Percentiles rank a stretch among this genome's conserved stretches.
These are phyloP conservation scores for Nezara viridula DNA, from an alignment of 2,888 invertebrate species.

Conservation along the genomic window DNA sequence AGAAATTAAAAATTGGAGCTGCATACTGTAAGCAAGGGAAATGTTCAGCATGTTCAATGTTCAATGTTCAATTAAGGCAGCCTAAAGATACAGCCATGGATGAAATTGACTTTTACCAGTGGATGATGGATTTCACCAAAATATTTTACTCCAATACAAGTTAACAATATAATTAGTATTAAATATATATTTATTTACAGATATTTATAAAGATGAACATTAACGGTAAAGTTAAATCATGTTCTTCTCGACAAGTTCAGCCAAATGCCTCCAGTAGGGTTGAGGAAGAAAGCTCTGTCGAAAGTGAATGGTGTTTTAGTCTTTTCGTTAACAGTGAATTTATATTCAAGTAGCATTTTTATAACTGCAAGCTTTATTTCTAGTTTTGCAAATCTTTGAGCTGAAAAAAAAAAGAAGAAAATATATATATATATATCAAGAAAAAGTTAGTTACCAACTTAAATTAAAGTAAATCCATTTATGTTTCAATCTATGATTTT, in stretches of 20 bases:
- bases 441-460: no score
- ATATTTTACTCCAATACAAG: neutral
- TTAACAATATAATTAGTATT: neutral
- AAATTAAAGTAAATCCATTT: no score
- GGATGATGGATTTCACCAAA: no score
- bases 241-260: slow-evolving; percentile 54
- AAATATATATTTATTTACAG: neutral
- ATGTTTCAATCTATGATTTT: neutral
- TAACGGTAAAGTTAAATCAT: neutral
- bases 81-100: no score
- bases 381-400: slow-evolving; percentile 55
- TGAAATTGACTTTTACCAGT: no score
- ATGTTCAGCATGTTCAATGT: no score
- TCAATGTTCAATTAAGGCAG: no score
- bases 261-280: slow-evolving; percentile 60
- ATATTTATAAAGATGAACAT: neutral
- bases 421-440: no score
- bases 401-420: slow-evolving; percentile 65
- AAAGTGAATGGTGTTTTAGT: slow-evolving; percentile 57
- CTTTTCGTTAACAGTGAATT: slow-evolving; percentile 49
- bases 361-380: slow-evolving; percentile 55
- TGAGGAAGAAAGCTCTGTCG: slow-evolving; percentile 38
- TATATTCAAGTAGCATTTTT: slow-evolving; percentile 51
- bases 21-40: no score
- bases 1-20: no score